Evolutionary conservation across 2,113 vertebrate genomes (phyloP), one percentile per base, ranked within the genome.

Genomic region (Podarcis raffonei): DNA sequence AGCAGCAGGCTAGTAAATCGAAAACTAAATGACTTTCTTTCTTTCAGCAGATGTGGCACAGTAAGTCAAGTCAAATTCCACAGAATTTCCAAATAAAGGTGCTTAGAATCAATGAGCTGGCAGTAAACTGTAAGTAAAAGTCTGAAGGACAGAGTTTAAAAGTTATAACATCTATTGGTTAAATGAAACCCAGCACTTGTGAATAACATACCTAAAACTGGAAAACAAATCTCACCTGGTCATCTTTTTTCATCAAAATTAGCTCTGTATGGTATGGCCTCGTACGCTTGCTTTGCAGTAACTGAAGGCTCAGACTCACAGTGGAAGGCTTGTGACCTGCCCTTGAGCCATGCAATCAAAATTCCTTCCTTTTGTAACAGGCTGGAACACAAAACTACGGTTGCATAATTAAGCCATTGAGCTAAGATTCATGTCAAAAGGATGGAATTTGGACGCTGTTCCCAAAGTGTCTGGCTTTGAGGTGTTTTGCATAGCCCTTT

Each of bases 341-440:
- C 95, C 92, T 82, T 93, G 91, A 95, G 93, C 94, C 91, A 93
- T 87, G 88, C 93, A 93, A 94, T 94, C 88, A 90, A 93, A 94
- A 95, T 95, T 96, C 95, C 94, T 95, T 91, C 80, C 92, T 95
- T 96, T 95, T 95, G 94, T 95, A 76, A 85, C 68, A 89, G 83
- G 1, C 1, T 76, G 71, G 89, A 94, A 91, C 77, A 92, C 92
- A 95, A 93, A 95, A 94, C 94, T 94, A 92, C 92, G 92, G 95
- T 94, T 91, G 94, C 93, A 95, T 95, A 96, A 95, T 95, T 95
- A 94, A 95, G 92, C 94, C 90, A 95, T 94, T 95, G 94, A 95
- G 89, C 59, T 80, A 93, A 93, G 95, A 92, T 94, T 94, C 94
- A 91, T 94, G 92, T 92, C 92, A 90, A 95, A 94, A 94, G 92